Evolutionary conservation across 2,113 vertebrate species (phyloP).

Genomic region (Grus americana): DNA sequence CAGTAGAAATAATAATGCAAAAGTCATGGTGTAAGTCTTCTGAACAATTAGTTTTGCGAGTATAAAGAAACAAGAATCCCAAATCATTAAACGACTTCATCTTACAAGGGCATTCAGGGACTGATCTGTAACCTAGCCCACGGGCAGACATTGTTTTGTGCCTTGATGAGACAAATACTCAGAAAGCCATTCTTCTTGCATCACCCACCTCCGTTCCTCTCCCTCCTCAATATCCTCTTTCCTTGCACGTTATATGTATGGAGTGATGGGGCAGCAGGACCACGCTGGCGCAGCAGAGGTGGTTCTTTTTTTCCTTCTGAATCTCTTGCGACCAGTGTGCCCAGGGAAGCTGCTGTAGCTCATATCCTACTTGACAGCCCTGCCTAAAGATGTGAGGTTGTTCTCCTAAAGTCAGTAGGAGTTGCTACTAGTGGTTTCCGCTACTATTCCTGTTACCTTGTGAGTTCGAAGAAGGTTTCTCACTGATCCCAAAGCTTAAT

Average conservation of each 20-base stretch:
- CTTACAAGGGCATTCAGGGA: not conserved
- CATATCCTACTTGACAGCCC: not conserved
- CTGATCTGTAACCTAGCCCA: not conserved
- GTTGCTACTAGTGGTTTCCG: not conserved
- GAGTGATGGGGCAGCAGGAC: not conserved
- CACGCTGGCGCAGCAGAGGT: not conserved
- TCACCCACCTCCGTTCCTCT: not conserved
- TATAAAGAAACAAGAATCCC: not conserved
- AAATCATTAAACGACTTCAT: not conserved
- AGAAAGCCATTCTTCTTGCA: not conserved
- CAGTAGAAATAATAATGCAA: not conserved
- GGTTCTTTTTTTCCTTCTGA: not conserved
- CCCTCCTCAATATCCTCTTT: not conserved
- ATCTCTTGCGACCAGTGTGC: not conserved
- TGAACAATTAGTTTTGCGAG: not conserved
- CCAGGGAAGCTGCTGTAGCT: not conserved
- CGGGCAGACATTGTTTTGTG: not conserved
- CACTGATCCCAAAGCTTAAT: not conserved
- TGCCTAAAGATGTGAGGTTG: not conserved
- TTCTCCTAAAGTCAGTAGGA: not conserved
- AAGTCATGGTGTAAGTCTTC: not conserved
- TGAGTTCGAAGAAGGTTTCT: not conserved
- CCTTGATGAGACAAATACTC: not conserved
- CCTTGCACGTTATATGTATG: accelerated
- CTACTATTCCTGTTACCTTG: not conserved